Evolutionary conservation across 2,888 invertebrate species (phyloP).

Genomic region (Sisyra terminalis): DNA sequence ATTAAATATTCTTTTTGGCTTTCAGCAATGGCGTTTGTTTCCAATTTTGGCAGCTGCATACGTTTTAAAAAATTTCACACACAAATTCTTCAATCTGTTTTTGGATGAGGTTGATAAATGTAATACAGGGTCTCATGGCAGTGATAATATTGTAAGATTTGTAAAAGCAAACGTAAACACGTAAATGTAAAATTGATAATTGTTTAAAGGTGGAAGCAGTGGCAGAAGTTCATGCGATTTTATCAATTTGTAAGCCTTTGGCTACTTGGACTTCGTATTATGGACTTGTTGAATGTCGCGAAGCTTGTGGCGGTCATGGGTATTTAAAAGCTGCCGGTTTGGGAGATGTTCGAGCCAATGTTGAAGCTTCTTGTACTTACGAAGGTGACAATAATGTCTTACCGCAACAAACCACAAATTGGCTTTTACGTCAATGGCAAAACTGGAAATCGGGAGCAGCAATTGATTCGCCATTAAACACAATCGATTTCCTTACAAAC

Average conservation of each 20-base stretch:
- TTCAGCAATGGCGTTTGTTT: constrained; percentile 67
- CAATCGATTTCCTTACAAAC: constrained; percentile 46
- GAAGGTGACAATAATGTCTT: constrained; percentile 92
- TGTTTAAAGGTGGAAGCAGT: constrained; percentile 41
- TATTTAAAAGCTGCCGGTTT: constrained; percentile 67
- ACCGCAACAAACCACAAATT: constrained; percentile 79
- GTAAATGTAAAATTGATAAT: not conserved
- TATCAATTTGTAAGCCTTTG: constrained; percentile 49
- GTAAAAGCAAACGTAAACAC: too few species aligned
- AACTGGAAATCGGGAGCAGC: constrained; percentile 26
- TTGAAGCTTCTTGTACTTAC: constrained; percentile 82
- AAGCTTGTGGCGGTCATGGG: constrained; percentile 82
- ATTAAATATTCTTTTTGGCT: constrained; percentile 14
- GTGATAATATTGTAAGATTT: constrained; percentile 19
- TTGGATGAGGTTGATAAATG: constrained; percentile 52
- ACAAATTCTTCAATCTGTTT: constrained; percentile 45
- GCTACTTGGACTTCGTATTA: constrained; percentile 61
- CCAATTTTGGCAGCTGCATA: constrained; percentile 57
- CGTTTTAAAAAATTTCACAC: constrained; percentile 46
- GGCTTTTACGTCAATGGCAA: constrained; percentile 55
- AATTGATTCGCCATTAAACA: constrained; percentile 50
- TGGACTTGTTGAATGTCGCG: constrained; percentile 65
- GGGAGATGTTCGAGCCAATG: constrained; percentile 68
- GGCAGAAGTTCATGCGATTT: constrained; percentile 52
- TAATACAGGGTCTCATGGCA: constrained; percentile 22